Conservation (phyloP, 2,888 invertebrate genomes). For the Coremacera marginata region DNA sequence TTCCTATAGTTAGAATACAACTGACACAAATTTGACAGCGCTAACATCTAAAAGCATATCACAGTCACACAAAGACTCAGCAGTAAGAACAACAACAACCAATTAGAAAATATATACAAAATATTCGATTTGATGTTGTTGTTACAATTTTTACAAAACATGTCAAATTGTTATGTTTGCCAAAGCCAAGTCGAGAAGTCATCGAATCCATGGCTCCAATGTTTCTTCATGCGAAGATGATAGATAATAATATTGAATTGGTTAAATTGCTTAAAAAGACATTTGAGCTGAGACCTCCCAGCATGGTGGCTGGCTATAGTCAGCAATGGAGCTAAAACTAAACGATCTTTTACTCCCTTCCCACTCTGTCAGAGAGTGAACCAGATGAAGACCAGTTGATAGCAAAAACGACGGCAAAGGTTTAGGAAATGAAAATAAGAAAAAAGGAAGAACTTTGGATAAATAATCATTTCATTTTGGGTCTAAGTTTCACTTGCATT, state of each 20-base stretch:
- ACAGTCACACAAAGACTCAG: no score
- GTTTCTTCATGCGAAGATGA: slow-evolving; percentile 12
- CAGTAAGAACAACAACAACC: no score
- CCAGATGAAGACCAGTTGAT: slow-evolving; percentile 19
- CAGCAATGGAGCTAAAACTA: background rate
- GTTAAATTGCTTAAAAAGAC: slow-evolving; percentile 23
- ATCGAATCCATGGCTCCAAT: background rate
- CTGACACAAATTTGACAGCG: no score
- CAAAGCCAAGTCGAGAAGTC: no score
- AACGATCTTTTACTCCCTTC: background rate
- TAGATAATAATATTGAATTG: slow-evolving; percentile 36
- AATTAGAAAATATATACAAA: no score
- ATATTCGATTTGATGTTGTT: no score
- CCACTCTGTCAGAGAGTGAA: slow-evolving; percentile 33
- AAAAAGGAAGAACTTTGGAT: slow-evolving; percentile 27
- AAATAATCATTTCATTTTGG: background rate
- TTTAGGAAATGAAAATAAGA: background rate
- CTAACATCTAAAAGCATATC: no score
- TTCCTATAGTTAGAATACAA: no score
- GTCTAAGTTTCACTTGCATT: background rate
- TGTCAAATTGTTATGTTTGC: no score
- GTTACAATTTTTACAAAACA: no score
- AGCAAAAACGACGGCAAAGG: slow-evolving; percentile 23
- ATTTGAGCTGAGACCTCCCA: slow-evolving; percentile 34
- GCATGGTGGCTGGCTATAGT: background rate